Conservation (phyloP, 1,140 invertebrate species). For the Hyles vespertilio region DNA sequence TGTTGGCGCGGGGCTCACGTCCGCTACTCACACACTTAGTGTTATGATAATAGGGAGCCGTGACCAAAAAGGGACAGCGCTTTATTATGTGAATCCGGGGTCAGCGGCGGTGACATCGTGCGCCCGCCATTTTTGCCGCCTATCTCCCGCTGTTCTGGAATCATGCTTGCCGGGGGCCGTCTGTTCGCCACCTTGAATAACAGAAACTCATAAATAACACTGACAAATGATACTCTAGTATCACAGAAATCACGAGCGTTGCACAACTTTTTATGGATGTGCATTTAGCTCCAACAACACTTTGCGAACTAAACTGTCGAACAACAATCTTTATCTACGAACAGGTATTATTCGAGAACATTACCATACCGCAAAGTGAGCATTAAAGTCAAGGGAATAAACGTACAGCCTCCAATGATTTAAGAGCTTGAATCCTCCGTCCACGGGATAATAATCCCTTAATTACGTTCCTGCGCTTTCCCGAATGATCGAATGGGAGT, state of each 20-base stretch:
- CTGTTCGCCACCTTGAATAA: constrained; percentile 13
- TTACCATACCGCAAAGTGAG: constrained; percentile 17
- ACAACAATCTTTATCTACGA: constrained; percentile 2
- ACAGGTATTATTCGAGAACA: background rate
- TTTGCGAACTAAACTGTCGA: no score
- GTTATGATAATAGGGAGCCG: constrained; percentile 45
- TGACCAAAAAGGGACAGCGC: constrained; percentile 40
- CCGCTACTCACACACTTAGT: constrained; percentile 34
- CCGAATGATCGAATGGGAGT: constrained; percentile 51
- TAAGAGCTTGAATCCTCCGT: constrained; percentile 29
- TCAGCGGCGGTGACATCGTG: constrained; percentile 50
- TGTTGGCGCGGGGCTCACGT: constrained; percentile 24
- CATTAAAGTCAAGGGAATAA: constrained; percentile 26
- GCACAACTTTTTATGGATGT: constrained; percentile 34
- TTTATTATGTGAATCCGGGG: constrained; percentile 36
- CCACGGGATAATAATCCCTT: constrained; percentile 54
- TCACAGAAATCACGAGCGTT: constrained; percentile 7
- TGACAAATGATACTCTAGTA: constrained; percentile 40
- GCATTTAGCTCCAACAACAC: background rate
- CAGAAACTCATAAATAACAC: constrained; percentile 36
- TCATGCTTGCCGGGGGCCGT: background rate
- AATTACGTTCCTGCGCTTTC: constrained; percentile 54
- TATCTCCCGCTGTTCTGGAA: constrained; percentile 35
- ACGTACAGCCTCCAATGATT: constrained; percentile 34
- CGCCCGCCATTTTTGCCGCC: constrained; percentile 45